A percentile compares a stretch with the other conserved stretches of the same genome.
phyloP scores from a whole-genome alignment of 2,797 vertebrate genomes.

The Bradypodion ventrale region DNA sequence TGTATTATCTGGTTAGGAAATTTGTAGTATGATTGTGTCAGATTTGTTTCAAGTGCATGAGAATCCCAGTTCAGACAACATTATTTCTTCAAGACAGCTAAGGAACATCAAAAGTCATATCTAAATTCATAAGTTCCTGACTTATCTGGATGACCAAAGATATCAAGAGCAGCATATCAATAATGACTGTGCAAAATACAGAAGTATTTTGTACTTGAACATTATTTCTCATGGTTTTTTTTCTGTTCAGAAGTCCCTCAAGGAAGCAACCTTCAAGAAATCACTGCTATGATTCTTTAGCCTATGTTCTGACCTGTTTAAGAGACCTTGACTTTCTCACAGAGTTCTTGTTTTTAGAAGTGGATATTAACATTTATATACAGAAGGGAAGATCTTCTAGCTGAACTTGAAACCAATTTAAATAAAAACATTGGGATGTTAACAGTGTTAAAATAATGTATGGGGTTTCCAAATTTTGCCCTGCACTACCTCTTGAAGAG shows the following conservation, averaged over 20 bases:
- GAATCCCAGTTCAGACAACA: background rate
- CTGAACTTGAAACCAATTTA: slow-evolving; percentile 1
- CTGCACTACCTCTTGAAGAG: too few species aligned
- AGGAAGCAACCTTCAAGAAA: background rate
- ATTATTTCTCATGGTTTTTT: background rate
- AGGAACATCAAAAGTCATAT: background rate
- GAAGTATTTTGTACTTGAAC: background rate
- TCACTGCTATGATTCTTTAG: background rate
- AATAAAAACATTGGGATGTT: background rate
- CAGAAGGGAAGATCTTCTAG: background rate
- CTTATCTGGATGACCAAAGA: background rate
- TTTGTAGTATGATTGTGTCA: background rate
- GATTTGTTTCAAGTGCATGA: background rate
- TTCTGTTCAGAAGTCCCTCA: background rate
- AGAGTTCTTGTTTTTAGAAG: background rate
- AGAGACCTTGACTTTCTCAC: background rate
- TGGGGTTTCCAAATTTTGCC: background rate
- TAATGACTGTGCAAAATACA: background rate
- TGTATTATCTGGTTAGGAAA: background rate
- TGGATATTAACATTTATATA: background rate
- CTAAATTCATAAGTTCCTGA: too few species aligned
- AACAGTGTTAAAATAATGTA: background rate
- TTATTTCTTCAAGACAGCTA: slow-evolving; percentile 10
- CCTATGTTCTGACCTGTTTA: background rate
- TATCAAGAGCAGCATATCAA: background rate